These are phyloP conservation scores for Naso thynnoides DNA, from an alignment of 2,797 vertebrate species.

Conservation along the genomic window DNA sequence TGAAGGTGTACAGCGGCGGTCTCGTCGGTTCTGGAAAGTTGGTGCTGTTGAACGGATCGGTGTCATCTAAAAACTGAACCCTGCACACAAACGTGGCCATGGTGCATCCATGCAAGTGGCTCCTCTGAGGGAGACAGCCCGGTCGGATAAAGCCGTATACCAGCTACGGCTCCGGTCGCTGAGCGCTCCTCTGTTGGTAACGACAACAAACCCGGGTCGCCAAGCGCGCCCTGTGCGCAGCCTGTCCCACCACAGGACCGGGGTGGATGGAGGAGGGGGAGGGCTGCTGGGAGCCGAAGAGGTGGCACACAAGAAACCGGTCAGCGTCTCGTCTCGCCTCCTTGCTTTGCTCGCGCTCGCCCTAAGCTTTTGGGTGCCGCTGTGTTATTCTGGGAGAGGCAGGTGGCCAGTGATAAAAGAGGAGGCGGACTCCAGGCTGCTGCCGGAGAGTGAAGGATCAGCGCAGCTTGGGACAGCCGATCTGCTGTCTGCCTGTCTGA, in stretches of 20 bases:
- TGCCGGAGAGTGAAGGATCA: constrained; percentile 74
- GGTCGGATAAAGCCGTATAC: constrained; percentile 29
- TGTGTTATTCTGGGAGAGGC: constrained; percentile 66
- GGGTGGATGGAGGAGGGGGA: too few relatives aligned
- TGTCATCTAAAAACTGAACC: constrained; percentile 96
- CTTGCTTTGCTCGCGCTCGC: background rate
- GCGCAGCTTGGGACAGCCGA: constrained; percentile 78
- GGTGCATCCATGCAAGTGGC: constrained; percentile 87
- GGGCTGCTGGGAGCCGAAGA: background rate
- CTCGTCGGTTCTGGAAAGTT: constrained; percentile 93
- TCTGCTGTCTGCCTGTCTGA: constrained; percentile 79
- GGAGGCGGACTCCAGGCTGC: constrained; percentile 47
- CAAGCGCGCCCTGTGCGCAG: constrained; percentile 54
- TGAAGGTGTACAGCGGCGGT: constrained; percentile 92
- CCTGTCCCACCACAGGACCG: constrained; percentile 39
- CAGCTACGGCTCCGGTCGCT: constrained; percentile 22
- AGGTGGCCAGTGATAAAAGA: constrained; percentile 71
- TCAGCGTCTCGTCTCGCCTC: constrained; percentile 3
- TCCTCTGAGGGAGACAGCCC: constrained; percentile 50
- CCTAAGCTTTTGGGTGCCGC: background rate
- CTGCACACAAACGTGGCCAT: constrained; percentile 92
- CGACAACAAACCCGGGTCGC: constrained; percentile 80
- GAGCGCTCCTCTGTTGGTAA: constrained; percentile 63
- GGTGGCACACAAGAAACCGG: constrained; percentile 16
- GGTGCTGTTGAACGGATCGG: constrained; percentile 95